Evolutionary conservation across 35 echinoderm and acorn worm species (phyloP), one percentile per base, ranked within the genome.

Genomic region (Ptychodera flava): DNA sequence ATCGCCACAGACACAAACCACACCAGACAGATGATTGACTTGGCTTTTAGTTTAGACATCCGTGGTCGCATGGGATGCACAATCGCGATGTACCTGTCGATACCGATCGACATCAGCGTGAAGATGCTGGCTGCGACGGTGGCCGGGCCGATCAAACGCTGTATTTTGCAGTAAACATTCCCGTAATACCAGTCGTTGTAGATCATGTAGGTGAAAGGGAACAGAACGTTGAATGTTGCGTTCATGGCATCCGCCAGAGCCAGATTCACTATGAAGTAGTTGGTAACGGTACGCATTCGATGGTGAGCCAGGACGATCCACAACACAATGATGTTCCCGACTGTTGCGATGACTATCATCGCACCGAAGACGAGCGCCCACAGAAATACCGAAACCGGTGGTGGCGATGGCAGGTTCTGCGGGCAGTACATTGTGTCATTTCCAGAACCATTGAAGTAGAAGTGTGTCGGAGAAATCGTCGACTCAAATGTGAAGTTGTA

Each of bases 271-370:
- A 97, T 84, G 86, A 97, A 97, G 32, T 92, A 97, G 45, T 97
- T 97, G 16, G 95, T 97, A 0, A 94, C 92, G 0, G 95, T 94
- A 35, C 95, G 77, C 82, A 93, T 97, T 28, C 95, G 76, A 2
- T 87, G 90, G 45, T 97, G 93, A 15, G 95, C 88, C 32, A 93
- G 53, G 10, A 97, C 95, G 31, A 97, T 97, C 95, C 95, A 97
- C 34, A 97, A 88, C 22, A 97, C 92, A 38, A 97, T 97, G 0
- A 97, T 22, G 53, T 97, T 97, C 0, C 95, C 95, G 1, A 85
- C 78, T 0, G 90, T 83, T 1, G 95, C 93, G 15, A 76, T 86
- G 1, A 80, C 1, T 88, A 94, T 93, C 16, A 94, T 90, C 29
- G 87, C 31, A 31, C 83, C 85, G 0, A 87, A 90, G 0, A 94